Conservation (phyloP, 2,888 invertebrate species). For the Calameuta pallipes region DNA sequence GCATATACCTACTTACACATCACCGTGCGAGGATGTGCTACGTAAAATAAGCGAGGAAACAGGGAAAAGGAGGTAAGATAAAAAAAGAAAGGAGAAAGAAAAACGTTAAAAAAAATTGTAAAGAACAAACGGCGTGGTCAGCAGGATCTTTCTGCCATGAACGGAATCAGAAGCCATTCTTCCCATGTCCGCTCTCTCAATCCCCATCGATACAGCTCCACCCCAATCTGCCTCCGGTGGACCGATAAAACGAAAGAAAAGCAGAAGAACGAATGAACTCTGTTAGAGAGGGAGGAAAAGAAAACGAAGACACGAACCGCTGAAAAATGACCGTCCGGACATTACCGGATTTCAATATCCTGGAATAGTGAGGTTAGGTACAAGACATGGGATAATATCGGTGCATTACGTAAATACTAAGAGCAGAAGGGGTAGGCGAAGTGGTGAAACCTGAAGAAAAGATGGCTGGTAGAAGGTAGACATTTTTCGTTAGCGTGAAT, state of each 20-base stretch:
- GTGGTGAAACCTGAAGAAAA: neutral
- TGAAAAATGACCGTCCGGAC: neutral
- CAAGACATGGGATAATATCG: neutral
- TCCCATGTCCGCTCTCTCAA: slow-evolving; percentile 36
- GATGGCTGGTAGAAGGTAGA: neutral
- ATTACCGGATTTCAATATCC: neutral
- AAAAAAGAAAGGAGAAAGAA: neutral
- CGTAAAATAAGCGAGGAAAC: neutral
- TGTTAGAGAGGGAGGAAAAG: neutral
- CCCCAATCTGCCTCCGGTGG: neutral
- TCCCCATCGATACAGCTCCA: neutral
- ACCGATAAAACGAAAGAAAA: neutral
- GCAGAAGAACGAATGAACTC: neutral
- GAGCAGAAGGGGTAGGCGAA: neutral
- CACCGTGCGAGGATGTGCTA: neutral
- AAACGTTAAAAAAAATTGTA: neutral
- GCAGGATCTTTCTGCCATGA: slow-evolving; percentile 45
- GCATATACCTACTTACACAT: neutral
- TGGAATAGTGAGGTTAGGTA: neutral
- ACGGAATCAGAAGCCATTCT: slow-evolving; percentile 52
- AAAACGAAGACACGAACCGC: neutral
- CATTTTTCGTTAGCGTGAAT: slow-evolving; percentile 9
- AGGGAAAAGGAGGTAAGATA: neutral
- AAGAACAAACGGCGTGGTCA: slow-evolving; percentile 41
- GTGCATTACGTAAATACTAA: neutral